Conservation (phyloP, 2,888 invertebrate species). For the Heliconius cydno region DNA sequence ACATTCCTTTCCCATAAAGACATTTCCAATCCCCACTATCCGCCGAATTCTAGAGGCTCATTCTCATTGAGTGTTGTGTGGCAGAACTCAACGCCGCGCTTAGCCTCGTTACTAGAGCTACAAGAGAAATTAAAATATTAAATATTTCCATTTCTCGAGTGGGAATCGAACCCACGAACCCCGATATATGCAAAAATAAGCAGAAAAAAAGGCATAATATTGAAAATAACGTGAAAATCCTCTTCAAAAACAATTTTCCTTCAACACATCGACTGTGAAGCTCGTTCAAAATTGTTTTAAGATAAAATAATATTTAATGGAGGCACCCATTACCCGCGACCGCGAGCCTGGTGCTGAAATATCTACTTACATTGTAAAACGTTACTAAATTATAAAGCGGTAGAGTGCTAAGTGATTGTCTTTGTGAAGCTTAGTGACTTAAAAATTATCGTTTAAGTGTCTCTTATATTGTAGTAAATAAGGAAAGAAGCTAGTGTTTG, state of each 20-base stretch:
- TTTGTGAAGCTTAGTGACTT: background rate
- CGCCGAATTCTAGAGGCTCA: too few species aligned
- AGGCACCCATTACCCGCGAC: slow-evolving; percentile 24
- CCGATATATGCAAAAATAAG: background rate
- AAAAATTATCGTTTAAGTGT: background rate
- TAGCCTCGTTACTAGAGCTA: too few species aligned
- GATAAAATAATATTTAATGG: slow-evolving; percentile 30
- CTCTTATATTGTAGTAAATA: background rate
- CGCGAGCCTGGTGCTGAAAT: background rate
- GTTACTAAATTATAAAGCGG: slow-evolving; percentile 16
- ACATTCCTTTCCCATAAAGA: too few species aligned
- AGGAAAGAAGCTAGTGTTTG: background rate
- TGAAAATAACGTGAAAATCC: background rate
- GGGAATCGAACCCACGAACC: too few species aligned
- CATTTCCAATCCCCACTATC: too few species aligned
- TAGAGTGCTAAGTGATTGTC: background rate
- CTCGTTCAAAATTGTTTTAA: slow-evolving; percentile 20
- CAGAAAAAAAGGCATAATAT: background rate
- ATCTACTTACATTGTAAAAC: slow-evolving; percentile 2
- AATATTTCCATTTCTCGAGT: too few species aligned
- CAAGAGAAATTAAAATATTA: too few species aligned
- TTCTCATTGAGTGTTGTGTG: too few species aligned
- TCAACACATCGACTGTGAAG: slow-evolving; percentile 18
- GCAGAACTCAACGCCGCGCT: too few species aligned
- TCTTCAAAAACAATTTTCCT: slow-evolving; percentile 7